These are phyloP conservation scores for Pheucticus melanocephalus DNA, from an alignment of 2,113 vertebrate genomes.

Conservation along the genomic window DNA sequence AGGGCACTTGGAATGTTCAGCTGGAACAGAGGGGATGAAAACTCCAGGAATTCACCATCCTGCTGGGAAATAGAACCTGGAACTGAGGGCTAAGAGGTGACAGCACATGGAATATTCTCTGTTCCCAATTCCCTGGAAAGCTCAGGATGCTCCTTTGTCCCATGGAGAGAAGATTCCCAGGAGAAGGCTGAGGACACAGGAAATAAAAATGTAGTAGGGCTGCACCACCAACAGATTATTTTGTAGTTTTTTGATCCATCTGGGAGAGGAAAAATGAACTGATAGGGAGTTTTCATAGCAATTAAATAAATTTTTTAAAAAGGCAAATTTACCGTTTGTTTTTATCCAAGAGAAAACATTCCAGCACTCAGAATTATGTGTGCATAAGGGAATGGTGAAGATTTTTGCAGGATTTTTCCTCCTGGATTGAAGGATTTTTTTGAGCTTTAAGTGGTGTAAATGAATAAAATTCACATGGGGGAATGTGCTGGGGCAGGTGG, in stretches of 20 bases:
- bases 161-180: neutral
- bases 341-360: neutral
- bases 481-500: neutral
- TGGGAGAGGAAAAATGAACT: neutral
- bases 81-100: neutral
- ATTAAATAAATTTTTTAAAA: too few relatives aligned
- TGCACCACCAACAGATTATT: neutral
- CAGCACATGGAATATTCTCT: neutral
- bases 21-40: neutral
- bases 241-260: neutral
- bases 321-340: neutral
- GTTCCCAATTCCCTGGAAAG: neutral
- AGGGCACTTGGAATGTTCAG: neutral
- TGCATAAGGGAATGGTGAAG: neutral
- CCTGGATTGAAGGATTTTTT: neutral
- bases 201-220: accelerated
- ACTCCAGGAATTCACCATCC: neutral
- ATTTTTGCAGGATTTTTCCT: neutral
- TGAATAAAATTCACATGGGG: neutral
- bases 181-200: neutral
- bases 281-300: neutral
- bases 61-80: neutral
- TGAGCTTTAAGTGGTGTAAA: neutral
- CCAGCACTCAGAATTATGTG: neutral
- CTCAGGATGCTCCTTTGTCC: accelerated